These are phyloP conservation scores for Nanorana parkeri DNA, from an alignment of 2,113 vertebrate species.

Conservation along the genomic window DNA sequence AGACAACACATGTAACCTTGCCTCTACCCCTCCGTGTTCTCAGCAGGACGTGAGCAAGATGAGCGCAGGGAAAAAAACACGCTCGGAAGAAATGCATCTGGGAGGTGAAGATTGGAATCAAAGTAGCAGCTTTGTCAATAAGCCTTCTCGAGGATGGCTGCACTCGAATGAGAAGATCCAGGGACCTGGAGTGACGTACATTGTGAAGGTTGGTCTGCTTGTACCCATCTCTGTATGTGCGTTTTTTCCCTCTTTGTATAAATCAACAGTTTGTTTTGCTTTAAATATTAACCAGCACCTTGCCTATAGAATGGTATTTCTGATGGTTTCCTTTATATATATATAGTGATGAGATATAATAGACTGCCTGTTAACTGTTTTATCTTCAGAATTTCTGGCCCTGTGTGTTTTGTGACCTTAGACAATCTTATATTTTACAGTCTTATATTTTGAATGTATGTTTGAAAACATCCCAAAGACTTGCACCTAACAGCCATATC, in stretches of 20 bases:
- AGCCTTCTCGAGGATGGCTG: slow-evolving; percentile 86
- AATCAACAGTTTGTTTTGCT: slow-evolving; percentile 64
- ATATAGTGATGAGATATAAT: not conserved
- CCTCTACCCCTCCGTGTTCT: slow-evolving; percentile 78
- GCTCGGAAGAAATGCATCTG: slow-evolving; percentile 78
- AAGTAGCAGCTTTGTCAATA: slow-evolving; percentile 77
- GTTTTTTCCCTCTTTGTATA: slow-evolving; percentile 70
- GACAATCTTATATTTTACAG: too few relatives aligned
- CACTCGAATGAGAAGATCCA: slow-evolving; percentile 94
- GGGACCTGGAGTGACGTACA: slow-evolving; percentile 94
- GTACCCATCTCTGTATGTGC: slow-evolving; percentile 56
- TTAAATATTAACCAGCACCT: not conserved
- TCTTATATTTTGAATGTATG: too few relatives aligned
- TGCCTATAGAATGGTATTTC: not conserved
- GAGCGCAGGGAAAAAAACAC: slow-evolving; percentile 81
- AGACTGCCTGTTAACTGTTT: not conserved
- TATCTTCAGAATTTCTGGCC: too few relatives aligned
- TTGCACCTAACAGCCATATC: too few relatives aligned
- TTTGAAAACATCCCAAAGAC: too few relatives aligned
- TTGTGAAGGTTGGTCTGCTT: slow-evolving; percentile 91
- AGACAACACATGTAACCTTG: slow-evolving; percentile 81
- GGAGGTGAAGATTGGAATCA: slow-evolving; percentile 83
- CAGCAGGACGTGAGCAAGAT: slow-evolving; percentile 83
- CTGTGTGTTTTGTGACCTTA: too few relatives aligned
- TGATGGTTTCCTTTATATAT: not conserved